phyloP scores from a whole-genome alignment of 2,888 invertebrate genomes.

The Drosophila gaucha region DNA sequence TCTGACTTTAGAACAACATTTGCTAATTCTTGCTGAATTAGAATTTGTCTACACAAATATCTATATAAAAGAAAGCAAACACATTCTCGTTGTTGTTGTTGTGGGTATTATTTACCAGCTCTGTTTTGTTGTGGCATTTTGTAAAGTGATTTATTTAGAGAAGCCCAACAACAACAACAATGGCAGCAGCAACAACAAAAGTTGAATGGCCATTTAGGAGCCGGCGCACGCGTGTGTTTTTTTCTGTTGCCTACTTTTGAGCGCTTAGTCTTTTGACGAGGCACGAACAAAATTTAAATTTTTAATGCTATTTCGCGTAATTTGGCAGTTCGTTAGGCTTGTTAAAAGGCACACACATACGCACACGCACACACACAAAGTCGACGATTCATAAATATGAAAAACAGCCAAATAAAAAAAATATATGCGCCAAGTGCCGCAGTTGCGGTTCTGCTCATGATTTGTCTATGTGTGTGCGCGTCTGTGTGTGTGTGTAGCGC shows the following conservation, averaged over 20 bases:
- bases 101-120: slow-evolving; percentile 28
- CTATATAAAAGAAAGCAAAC: not conserved
- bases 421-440: slow-evolving; percentile 52
- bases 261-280: slow-evolving; percentile 60
- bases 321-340: slow-evolving; percentile 81
- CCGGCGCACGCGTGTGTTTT: slow-evolving; percentile 18
- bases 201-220: slow-evolving; percentile 39
- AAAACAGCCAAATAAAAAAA: slow-evolving; percentile 56
- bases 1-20: no score
- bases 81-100: no score
- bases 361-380: slow-evolving; percentile 23
- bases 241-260: slow-evolving; percentile 64
- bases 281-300: slow-evolving; percentile 74
- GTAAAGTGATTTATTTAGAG: slow-evolving; percentile 59
- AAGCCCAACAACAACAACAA: slow-evolving; percentile 12
- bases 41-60: not conserved
- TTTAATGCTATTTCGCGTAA: slow-evolving; percentile 79
- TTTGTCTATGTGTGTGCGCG: slow-evolving; percentile 22
- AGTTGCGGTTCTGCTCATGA: slow-evolving; percentile 55
- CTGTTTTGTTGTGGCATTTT: slow-evolving; percentile 43
- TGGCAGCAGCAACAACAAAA: slow-evolving; percentile 14
- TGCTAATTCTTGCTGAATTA: no score
- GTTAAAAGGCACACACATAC: slow-evolving; percentile 50
- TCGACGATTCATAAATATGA: slow-evolving; percentile 64
- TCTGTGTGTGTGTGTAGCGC: slow-evolving; percentile 40